phyloP scores from a whole-genome alignment of 2,113 vertebrate species.

The Tyto alba region DNA sequence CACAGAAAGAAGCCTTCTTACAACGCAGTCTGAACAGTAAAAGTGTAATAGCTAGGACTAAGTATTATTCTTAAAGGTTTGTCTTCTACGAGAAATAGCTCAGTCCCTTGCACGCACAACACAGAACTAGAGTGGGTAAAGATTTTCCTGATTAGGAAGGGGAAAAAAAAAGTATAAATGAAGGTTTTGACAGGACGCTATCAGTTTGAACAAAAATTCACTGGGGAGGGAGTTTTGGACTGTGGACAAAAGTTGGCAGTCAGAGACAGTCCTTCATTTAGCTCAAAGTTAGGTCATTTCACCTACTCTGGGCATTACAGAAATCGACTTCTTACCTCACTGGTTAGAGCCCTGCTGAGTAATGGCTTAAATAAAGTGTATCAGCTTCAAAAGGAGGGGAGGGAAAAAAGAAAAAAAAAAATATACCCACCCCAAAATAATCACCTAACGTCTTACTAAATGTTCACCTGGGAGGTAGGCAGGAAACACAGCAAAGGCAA shows the following conservation, averaged over 20 bases:
- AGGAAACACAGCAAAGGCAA: neutral
- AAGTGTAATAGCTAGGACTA: rapidly evolving
- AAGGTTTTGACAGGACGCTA: neutral
- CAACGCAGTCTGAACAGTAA: neutral
- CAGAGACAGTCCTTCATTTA: neutral
- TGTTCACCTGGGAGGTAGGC: neutral
- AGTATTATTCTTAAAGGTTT: neutral
- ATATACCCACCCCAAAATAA: neutral
- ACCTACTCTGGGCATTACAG: neutral
- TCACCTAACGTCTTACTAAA: neutral
- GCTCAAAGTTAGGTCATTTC: neutral
- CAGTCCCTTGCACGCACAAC: neutral
- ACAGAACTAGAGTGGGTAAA: neutral
- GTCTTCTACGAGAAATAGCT: neutral
- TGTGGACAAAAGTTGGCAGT: neutral
- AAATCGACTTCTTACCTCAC: neutral
- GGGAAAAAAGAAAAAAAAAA: too few species aligned
- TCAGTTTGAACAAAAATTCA: neutral
- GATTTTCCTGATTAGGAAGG: neutral
- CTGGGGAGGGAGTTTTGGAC: neutral
- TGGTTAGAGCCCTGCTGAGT: neutral
- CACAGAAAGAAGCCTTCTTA: neutral
- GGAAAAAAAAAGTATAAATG: neutral
- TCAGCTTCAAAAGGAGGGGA: neutral
- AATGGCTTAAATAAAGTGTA: neutral